A percentile compares a stretch with the other conserved stretches of the same genome.
phyloP scores from a whole-genome alignment of 2,797 vertebrate genomes.

The Psittacula derbiana region DNA sequence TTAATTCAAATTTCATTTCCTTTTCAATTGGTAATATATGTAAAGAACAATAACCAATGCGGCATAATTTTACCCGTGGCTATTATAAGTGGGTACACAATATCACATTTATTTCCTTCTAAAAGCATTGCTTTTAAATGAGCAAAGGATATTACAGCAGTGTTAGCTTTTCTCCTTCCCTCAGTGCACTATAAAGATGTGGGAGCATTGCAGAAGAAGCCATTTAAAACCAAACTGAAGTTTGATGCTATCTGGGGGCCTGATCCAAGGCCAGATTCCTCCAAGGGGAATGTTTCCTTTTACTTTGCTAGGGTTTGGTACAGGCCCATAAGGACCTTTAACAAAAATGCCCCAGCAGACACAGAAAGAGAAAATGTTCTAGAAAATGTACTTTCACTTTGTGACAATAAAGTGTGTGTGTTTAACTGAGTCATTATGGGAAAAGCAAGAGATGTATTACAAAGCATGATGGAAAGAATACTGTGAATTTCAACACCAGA shows the following conservation, averaged over 20 bases:
- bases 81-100: neutral
- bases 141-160: neutral
- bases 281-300: neutral
- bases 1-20: conserved; percentile 61
- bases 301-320: neutral
- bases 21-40: conserved; percentile 32
- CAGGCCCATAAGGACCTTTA: neutral
- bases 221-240: neutral
- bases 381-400: neutral
- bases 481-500: neutral
- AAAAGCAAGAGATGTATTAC: neutral
- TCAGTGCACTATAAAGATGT: neutral
- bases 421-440: neutral
- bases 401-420: neutral
- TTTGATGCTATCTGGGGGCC: neutral
- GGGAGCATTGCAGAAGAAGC: neutral
- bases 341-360: neutral
- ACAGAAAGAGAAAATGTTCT: neutral
- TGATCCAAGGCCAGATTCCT: neutral
- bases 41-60: conserved; percentile 47
- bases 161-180: neutral
- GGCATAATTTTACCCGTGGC: conserved; percentile 32
- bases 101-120: conserved; percentile 31
- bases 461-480: neutral
- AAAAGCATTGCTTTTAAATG: conserved; percentile 39